A percentile compares a stretch with the other conserved stretches of the same genome.
Evolutionary conservation across 2,888 invertebrate species (phyloP).

Genomic region (Drosophila hamatofila): DNA sequence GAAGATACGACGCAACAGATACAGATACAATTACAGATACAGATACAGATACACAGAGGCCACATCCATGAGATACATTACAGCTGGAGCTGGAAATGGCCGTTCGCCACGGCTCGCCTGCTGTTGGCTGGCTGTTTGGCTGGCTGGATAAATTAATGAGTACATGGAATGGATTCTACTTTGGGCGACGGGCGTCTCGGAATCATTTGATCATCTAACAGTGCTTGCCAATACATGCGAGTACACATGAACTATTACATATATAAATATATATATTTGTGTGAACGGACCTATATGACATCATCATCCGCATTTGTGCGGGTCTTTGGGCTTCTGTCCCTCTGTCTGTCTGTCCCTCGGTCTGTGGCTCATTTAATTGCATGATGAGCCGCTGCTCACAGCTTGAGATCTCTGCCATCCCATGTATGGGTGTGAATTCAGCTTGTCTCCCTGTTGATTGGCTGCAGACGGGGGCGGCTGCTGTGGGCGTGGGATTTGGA

Average conservation of each 20-base stretch:
- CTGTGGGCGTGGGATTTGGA: slow-evolving; percentile 58
- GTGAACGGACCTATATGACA: slow-evolving; percentile 61
- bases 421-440: slow-evolving; percentile 32
- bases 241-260: slow-evolving; percentile 20
- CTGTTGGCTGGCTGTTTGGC: slow-evolving; percentile 46
- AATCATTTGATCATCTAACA: slow-evolving; percentile 72
- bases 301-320: slow-evolving; percentile 69
- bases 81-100: slow-evolving; percentile 34
- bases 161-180: slow-evolving; percentile 76
- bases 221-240: slow-evolving; percentile 62
- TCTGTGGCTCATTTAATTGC: slow-evolving; percentile 62
- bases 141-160: slow-evolving; percentile 74
- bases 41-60: slow-evolving; percentile 12
- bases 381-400: slow-evolving; percentile 63
- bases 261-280: neutral
- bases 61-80: slow-evolving; percentile 56
- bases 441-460: slow-evolving; percentile 42
- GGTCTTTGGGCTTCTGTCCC: slow-evolving; percentile 38
- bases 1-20: slow-evolving; percentile 55
- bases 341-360: neutral
- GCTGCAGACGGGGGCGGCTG: slow-evolving; percentile 19
- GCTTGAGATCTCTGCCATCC: slow-evolving; percentile 45
- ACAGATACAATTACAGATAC: slow-evolving; percentile 9
- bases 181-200: slow-evolving; percentile 52
- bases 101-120: slow-evolving; percentile 14